A percentile compares a stretch with the other conserved stretches of the same genome.
Evolutionary conservation across 2,888 invertebrate genomes (phyloP).

Genomic region (Spisula subtruncata): DNA sequence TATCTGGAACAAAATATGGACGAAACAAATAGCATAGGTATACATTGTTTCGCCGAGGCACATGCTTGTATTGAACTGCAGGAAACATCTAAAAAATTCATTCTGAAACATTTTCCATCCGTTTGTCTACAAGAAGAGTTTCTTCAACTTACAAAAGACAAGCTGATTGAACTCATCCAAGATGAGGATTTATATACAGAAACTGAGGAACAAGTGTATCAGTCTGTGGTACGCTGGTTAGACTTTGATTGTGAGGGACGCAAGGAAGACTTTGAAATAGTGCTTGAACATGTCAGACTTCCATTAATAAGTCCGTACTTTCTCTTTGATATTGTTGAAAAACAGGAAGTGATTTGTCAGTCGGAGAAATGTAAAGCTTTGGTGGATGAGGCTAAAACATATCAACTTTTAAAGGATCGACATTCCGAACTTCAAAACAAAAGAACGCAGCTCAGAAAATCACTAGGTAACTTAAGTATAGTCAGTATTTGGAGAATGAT

Average conservation of each 20-base stretch:
- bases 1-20: constrained; percentile 97
- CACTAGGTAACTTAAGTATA: constrained; percentile 81
- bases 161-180: constrained; percentile 94
- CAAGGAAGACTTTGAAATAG: constrained; percentile 78
- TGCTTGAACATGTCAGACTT: constrained; percentile 88
- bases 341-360: constrained; percentile 85
- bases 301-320: constrained; percentile 89
- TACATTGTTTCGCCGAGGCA: constrained; percentile 96
- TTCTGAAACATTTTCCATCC: constrained; percentile 85
- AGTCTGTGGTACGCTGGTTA: constrained; percentile 96
- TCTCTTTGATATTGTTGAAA: constrained; percentile 88
- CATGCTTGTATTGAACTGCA: constrained; percentile 95
- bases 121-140: constrained; percentile 97
- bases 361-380: constrained; percentile 87
- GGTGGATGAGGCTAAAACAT: constrained; percentile 88
- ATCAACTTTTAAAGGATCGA: constrained; percentile 88
- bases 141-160: constrained; percentile 93
- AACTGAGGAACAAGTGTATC: constrained; percentile 93
- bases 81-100: constrained; percentile 85
- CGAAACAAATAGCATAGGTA: constrained; percentile 97
- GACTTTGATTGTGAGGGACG: constrained; percentile 93
- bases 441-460: constrained; percentile 87
- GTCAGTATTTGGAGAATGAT: no score
- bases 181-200: constrained; percentile 97
- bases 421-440: constrained; percentile 87